Percentiles rank a stretch among this genome's conserved stretches.
These are phyloP conservation scores for Thalassarche chlororhynchos DNA, from an alignment of 2,113 vertebrate species.

Conservation along the genomic window DNA sequence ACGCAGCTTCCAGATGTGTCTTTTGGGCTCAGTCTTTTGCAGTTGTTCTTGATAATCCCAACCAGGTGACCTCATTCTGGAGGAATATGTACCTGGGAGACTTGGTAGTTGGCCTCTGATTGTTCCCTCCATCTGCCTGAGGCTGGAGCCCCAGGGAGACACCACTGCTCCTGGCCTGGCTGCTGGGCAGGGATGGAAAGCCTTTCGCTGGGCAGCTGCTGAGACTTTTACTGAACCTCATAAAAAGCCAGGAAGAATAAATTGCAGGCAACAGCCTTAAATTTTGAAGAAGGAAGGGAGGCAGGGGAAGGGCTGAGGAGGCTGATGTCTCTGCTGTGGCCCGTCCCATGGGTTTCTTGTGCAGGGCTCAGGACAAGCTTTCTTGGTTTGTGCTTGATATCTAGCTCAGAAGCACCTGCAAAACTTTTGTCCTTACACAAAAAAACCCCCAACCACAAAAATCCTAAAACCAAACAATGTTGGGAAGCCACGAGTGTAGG, in stretches of 20 bases:
- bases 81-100: no score
- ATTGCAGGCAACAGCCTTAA: not conserved
- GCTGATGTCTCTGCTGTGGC: not conserved
- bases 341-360: not conserved
- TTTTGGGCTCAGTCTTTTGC: not conserved
- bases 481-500: not conserved
- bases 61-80: not conserved
- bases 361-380: not conserved
- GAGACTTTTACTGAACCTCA: not conserved
- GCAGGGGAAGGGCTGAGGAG: not conserved
- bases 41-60: not conserved
- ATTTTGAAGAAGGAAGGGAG: not conserved
- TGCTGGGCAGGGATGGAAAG: not conserved
- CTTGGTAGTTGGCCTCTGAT: not conserved
- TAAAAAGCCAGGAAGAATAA: not conserved
- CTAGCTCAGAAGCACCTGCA: not conserved
- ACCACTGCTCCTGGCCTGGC: not conserved
- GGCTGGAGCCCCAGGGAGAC: not conserved
- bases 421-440: not conserved
- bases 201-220: not conserved
- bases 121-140: accelerated
- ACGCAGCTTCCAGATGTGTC: not conserved
- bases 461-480: not conserved
- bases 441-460: not conserved
- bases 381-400: not conserved